A percentile compares a stretch with the other conserved stretches of the same genome.
These are phyloP conservation scores for Stomatorhinus walkeri DNA, from an alignment of 2,797 vertebrate genomes.

Conservation along the genomic window DNA sequence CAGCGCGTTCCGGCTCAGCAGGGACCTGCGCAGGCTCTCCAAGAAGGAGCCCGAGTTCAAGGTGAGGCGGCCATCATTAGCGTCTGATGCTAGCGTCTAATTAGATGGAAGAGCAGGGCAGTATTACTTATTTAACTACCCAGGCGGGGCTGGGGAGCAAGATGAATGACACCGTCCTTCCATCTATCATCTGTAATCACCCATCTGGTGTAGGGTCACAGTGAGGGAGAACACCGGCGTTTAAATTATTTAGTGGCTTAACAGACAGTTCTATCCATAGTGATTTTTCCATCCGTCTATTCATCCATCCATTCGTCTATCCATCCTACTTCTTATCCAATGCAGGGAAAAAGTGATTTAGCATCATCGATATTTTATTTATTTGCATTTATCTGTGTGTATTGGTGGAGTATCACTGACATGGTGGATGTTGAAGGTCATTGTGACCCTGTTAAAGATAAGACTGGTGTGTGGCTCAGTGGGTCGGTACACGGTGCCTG, in stretches of 20 bases:
- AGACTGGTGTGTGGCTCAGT: neutral
- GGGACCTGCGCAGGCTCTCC: conserved; percentile 74
- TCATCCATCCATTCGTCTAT: neutral
- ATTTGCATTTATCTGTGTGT: neutral
- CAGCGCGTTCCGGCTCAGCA: conserved; percentile 75
- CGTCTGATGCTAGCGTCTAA: no score
- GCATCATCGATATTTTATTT: neutral
- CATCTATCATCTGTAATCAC: neutral
- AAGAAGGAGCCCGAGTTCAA: conserved; percentile 87
- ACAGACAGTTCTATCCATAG: neutral
- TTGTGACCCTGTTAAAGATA: neutral
- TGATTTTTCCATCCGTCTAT: neutral
- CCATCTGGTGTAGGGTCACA: neutral
- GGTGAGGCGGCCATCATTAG: conserved; percentile 46
- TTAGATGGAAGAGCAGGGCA: neutral
- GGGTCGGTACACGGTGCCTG: neutral
- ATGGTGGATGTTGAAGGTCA: neutral
- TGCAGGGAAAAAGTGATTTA: neutral
- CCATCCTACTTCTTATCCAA: neutral
- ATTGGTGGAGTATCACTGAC: neutral
- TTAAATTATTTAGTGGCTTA: neutral
- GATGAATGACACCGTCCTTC: neutral
- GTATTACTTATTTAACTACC: neutral
- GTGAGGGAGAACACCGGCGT: neutral
- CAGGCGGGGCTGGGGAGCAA: neutral